Percentiles rank a stretch among this genome's conserved stretches.
Evolutionary conservation across 2,888 invertebrate genomes (phyloP).

Genomic region (Pomacea canaliculata): DNA sequence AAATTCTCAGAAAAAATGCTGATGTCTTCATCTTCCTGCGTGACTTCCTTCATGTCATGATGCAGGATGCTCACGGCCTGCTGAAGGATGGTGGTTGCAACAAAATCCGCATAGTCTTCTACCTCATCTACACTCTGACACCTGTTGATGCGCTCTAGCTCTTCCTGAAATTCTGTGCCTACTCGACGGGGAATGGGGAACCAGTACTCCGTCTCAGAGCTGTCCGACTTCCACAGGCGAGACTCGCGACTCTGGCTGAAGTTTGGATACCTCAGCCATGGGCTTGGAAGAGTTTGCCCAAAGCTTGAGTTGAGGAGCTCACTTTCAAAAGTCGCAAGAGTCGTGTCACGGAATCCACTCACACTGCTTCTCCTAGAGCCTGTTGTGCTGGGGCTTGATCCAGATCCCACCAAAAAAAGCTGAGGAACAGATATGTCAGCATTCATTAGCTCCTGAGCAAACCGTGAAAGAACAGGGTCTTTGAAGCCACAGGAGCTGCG

Average conservation of each 20-base stretch:
- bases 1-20: conserved; percentile 53
- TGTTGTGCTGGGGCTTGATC: conserved; percentile 47
- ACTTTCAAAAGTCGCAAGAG: conserved; percentile 57
- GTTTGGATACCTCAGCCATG: conserved; percentile 17
- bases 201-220: conserved; percentile 40
- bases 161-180: conserved; percentile 37
- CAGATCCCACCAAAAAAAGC: conserved; percentile 45
- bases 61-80: conserved; percentile 38
- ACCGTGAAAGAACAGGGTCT: conserved; percentile 59
- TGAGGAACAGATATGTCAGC: conserved; percentile 56
- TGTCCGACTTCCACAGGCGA: conserved; percentile 32
- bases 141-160: conserved; percentile 32
- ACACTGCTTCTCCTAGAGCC: conserved; percentile 56
- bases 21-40: conserved; percentile 29
- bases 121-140: conserved; percentile 39
- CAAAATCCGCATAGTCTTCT: conserved; percentile 38
- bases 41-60: conserved; percentile 33
- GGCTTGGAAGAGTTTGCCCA: conserved; percentile 24
- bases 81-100: conserved; percentile 39
- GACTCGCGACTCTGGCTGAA: conserved; percentile 30
- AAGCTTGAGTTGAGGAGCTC: conserved; percentile 50
- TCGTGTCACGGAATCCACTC: conserved; percentile 52
- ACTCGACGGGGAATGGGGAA: conserved; percentile 39
- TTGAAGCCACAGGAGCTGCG: conserved; percentile 56
- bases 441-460: conserved; percentile 64